These are phyloP conservation scores for Hyles euphorbiae DNA, from an alignment of 1,140 invertebrate species.

Conservation along the genomic window DNA sequence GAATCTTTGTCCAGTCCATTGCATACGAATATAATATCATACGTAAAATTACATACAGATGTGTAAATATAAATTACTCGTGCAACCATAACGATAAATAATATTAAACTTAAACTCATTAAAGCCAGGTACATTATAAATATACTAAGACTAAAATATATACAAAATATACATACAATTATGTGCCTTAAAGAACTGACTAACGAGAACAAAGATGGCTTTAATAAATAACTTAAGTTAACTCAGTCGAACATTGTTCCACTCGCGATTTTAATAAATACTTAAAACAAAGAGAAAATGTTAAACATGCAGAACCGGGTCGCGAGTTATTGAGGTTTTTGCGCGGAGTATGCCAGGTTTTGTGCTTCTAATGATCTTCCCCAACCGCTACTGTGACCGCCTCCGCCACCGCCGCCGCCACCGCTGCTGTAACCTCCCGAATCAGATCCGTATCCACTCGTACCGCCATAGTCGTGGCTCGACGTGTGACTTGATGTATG, in stretches of 20 bases:
- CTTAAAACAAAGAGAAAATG: conserved; percentile 46
- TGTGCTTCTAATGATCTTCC: conserved; percentile 82
- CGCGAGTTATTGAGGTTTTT: conserved; percentile 75
- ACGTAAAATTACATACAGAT: not conserved
- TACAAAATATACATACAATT: conserved; percentile 21
- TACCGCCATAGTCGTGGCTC: conserved; percentile 79
- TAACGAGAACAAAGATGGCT: conserved; percentile 3
- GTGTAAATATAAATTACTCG: not conserved
- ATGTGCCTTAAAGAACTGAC: conserved; percentile 15
- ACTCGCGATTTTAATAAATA: conserved; percentile 41
- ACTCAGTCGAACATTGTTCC: conserved; percentile 49
- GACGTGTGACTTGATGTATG: conserved; percentile 81
- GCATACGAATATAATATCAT: not conserved
- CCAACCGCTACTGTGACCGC: conserved; percentile 81
- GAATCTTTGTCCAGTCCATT: not conserved
- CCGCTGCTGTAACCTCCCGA: conserved; percentile 75
- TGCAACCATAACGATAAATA: conserved; percentile 10
- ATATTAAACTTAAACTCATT: conserved; percentile 47
- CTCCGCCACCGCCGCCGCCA: conserved; percentile 56
- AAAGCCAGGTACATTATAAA: conserved; percentile 55
- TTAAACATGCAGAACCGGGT: conserved; percentile 50
- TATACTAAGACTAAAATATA: conserved; percentile 23
- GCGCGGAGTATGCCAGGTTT: conserved; percentile 84
- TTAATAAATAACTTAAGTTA: conserved; percentile 34
- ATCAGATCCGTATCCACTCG: conserved; percentile 71